These are phyloP conservation scores for Rhyzopertha dominica DNA, from an alignment of 1,140 invertebrate genomes.

Conservation along the genomic window DNA sequence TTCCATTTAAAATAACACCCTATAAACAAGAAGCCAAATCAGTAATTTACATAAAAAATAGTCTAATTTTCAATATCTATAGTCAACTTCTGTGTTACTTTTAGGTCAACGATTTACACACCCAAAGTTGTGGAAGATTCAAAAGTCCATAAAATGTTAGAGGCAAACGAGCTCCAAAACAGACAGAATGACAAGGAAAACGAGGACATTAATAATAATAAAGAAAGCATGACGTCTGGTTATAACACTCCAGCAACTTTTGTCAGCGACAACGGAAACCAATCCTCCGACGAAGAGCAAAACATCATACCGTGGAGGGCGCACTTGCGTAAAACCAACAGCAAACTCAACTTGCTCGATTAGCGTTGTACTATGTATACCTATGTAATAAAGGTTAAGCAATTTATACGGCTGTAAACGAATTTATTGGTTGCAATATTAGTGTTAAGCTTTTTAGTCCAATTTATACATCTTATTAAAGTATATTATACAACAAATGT, in stretches of 20 bases:
- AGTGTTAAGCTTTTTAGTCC: no score
- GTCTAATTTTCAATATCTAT: no score
- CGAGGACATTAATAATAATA: constrained; percentile 32
- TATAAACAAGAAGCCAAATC: no score
- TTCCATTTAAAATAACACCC: no score
- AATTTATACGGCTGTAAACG: no score
- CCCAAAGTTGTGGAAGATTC: constrained; percentile 59
- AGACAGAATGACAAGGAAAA: constrained; percentile 21
- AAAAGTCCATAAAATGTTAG: constrained; percentile 41
- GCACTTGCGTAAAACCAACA: constrained; percentile 82
- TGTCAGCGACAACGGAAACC: constrained; percentile 29
- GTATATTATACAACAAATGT: no score
- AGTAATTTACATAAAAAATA: no score
- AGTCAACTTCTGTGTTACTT: no score
- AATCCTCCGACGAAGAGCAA: constrained; percentile 53
- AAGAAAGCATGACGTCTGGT: constrained; percentile 43
- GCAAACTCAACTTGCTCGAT: constrained; percentile 70
- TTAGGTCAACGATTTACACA: constrained; percentile 59
- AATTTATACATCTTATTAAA: no score
- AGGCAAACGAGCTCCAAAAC: constrained; percentile 38
- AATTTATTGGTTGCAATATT: no score
- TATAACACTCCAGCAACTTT: constrained; percentile 33
- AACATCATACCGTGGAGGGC: constrained; percentile 83
- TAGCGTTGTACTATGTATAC: constrained; percentile 37
- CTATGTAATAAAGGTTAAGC: no score